phyloP scores from a whole-genome alignment of 2,888 invertebrate species.

The Petrolisthes manimaculis region DNA sequence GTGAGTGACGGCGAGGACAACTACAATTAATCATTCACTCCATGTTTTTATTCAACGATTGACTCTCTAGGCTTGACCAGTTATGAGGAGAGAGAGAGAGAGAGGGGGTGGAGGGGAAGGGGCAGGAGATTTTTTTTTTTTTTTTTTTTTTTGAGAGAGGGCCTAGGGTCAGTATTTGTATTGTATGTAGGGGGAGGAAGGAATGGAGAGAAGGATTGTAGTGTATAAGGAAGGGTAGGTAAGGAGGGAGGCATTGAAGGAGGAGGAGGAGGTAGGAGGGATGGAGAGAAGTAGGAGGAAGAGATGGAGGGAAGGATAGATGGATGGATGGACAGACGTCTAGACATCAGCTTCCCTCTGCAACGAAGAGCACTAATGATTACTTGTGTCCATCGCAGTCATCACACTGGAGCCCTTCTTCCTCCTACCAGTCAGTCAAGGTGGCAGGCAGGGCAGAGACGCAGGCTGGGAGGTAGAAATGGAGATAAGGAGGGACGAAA shows the following conservation, averaged over 20 bases:
- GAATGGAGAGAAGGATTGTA: not conserved
- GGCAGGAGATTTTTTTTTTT: no score
- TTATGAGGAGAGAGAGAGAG: slow-evolving; percentile 4
- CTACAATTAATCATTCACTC: no score
- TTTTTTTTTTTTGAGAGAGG: no score
- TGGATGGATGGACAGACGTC: not conserved
- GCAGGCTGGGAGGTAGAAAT: slow-evolving; percentile 2
- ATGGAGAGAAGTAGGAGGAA: not conserved
- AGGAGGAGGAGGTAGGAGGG: not conserved
- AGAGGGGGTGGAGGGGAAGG: not conserved
- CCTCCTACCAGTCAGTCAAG: slow-evolving; percentile 18
- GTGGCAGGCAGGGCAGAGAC: slow-evolving; percentile 1
- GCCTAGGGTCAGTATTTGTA: no score
- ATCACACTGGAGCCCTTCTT: slow-evolving; percentile 30
- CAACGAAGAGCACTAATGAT: slow-evolving; percentile 57
- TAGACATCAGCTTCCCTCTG: slow-evolving; percentile 52
- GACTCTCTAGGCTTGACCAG: slow-evolving; percentile 15
- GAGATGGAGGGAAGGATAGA: not conserved
- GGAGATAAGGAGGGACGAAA: not conserved
- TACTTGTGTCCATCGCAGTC: slow-evolving; percentile 50
- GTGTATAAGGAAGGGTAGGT: no score
- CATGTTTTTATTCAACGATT: no score
- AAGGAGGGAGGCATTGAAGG: not conserved
- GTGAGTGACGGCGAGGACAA: no score
- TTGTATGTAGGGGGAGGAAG: no score